Evolutionary conservation across 1,140 invertebrate genomes (phyloP), one percentile per base, ranked within the genome.

Genomic region (Euwallacea fornicatus): DNA sequence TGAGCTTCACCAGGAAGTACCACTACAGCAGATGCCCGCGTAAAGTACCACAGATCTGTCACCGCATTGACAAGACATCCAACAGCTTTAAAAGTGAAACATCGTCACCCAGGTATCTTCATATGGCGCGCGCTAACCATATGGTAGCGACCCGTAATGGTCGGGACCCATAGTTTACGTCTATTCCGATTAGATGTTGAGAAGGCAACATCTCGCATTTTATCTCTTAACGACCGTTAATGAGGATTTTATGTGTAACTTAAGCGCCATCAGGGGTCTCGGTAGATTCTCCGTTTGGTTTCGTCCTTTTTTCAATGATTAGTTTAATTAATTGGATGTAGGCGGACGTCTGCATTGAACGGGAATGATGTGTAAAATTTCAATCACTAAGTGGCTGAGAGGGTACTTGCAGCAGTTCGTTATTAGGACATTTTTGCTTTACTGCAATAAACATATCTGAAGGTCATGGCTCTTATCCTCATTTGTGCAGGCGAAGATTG

Each of bases 111-210:
- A 54, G 54, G 65, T 66, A 58, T 42, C 9, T 21, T 66, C 65
- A 46, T 66, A 66, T 66, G 65, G 65, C 65, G 65, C 65, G 65
- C 65, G 65, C 65, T 66, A 66, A 66, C 65, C 65, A 66, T 66
- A 66, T 66, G 65, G 65, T 66, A 43, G 7, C 42, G 21, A 54
- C 47, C 50, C 47, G 41, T 65, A 65, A 65, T 55, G 63, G 41
- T 42, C 54, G 33, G 33, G 65, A 58, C 56, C 63, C 63, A 65
- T 65, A 54, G 47, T 65, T 65, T 65, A 65, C 63, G 65, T 66
- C 65, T 15, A 58, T 66, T 43, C 33, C 65, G 65, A 66, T 66
- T 66, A 66, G 65, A 66, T 58, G 63, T 55, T 42, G 63, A 65
- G 63, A 53, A 42, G 11, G 46, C 11, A 54, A 58, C 65, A 44